Evolutionary conservation across 92 coral and sea anemone species (phyloP), one percentile per base, ranked within the genome.

Genomic region (Paramuricea clavata): DNA sequence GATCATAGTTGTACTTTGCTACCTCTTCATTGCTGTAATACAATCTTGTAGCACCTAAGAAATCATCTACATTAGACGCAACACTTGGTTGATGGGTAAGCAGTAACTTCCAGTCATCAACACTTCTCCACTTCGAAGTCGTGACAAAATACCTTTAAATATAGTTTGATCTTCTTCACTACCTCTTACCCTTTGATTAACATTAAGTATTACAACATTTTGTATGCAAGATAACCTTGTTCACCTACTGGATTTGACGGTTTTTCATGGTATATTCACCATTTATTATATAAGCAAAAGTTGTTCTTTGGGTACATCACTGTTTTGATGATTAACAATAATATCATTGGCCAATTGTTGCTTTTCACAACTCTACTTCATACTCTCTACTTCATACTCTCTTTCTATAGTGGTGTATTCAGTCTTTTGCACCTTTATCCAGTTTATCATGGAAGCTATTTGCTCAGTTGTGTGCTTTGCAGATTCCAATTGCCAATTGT

Each of bases 1-100:
- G 31, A 17, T 67, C 35, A 43, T 85, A 85, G 59, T 89, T 88
- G 78, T 61, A 57, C 28, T 62, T 32, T 17, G 93, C 90, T 47
- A 90, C 90, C 43, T 90, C 90, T 74, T 82, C 91, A 73, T 90
- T 90, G 62, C 91, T 90, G 60, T 86, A 78, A 49, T 81, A 88
- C 68, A 89, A 67, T 28, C 88, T 78, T 36, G 67, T 32, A 0
- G 44, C 92, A 88, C 54, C 60, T 42, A 60, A 64, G 68, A 88
- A 88, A 39, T 28, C 27, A 68, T 49, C 41, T 34, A 90, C 26
- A 62, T 90, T 47, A 15, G 50, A 30, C 9, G 84, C 70, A 39
- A 47, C 30, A 11, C 80, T 49, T 16, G 91, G 93, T 43, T 91
- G 93, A 47, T 91, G 56, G 34, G 81, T 80, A 42, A 91, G 87